Conservation (phyloP, 2,113 vertebrate genomes). For the Lethenteron camtschaticum region DNA sequence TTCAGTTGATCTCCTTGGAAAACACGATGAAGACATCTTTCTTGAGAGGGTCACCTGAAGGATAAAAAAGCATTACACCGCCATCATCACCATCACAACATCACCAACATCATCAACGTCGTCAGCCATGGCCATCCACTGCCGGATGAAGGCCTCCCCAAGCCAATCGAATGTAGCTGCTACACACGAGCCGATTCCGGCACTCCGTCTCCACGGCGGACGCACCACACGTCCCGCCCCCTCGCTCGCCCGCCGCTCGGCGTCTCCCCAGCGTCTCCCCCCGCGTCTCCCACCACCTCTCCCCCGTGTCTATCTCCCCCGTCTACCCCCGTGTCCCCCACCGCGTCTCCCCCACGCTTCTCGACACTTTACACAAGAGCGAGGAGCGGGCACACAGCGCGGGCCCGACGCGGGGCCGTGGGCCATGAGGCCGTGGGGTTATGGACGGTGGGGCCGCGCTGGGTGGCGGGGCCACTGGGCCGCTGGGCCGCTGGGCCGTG, state of each 20-base stretch:
- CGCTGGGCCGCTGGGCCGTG: background rate
- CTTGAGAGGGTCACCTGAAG: slow-evolving; percentile 13
- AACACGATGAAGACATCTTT: slow-evolving; percentile 19
- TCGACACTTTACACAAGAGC: background rate
- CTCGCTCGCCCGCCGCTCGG: too few relatives aligned
- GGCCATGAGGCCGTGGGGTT: background rate
- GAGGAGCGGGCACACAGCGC: background rate
- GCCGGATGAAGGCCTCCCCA: background rate
- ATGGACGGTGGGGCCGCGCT: background rate
- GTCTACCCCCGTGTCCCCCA: too few relatives aligned
- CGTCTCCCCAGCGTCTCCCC: too few relatives aligned
- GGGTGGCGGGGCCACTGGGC: background rate
- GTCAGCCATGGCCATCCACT: background rate
- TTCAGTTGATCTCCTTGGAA: slow-evolving; percentile 18
- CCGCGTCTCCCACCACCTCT: too few relatives aligned
- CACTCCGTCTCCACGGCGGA: background rate
- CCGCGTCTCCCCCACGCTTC: too few relatives aligned
- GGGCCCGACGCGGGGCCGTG: background rate
- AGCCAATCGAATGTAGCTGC: background rate
- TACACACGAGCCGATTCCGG: background rate
- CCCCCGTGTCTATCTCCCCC: too few relatives aligned
- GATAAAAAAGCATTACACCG: slow-evolving; percentile 1
- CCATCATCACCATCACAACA: background rate
- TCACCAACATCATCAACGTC: background rate
- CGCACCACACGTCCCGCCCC: too few relatives aligned